Percentiles rank a stretch among this genome's conserved stretches.
phyloP scores from a whole-genome alignment of 2,113 vertebrate species.

The Rallus limicola region DNA sequence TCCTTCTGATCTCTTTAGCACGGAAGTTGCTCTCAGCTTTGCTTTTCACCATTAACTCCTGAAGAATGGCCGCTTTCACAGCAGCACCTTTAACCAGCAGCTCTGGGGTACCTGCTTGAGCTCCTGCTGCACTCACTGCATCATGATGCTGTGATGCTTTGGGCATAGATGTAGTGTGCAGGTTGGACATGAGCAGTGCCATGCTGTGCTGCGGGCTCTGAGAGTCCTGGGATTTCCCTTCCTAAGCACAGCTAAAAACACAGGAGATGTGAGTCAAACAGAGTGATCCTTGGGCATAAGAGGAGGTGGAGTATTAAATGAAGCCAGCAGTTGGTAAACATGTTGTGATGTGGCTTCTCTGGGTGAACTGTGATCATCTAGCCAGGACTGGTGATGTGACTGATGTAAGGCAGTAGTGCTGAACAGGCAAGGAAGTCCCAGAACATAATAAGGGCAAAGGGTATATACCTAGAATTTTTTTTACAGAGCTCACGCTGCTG shows the following conservation, averaged over 20 bases:
- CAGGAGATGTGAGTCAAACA: background rate
- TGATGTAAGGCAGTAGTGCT: background rate
- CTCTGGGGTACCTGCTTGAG: background rate
- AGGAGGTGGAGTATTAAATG: background rate
- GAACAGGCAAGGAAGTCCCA: background rate
- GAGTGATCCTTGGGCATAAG: background rate
- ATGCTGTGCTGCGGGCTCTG: accelerated
- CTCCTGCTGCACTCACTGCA: accelerated
- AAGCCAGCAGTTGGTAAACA: background rate
- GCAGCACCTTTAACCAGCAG: background rate
- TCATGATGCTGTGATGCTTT: background rate
- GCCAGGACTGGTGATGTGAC: background rate
- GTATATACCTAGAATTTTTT: background rate
- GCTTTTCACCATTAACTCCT: background rate
- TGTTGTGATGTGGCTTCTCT: background rate
- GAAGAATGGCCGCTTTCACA: background rate
- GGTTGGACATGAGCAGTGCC: accelerated
- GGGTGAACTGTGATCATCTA: background rate
- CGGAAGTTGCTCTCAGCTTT: background rate
- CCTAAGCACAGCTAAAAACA: background rate
- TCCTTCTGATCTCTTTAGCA: background rate
- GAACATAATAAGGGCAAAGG: background rate
- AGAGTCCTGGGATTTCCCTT: background rate
- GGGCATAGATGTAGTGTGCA: accelerated
- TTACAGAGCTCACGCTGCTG: background rate